A percentile compares a stretch with the other conserved stretches of the same genome.
phyloP scores from a whole-genome alignment of 2,888 invertebrate species.

The Patella ulyssiponensis region DNA sequence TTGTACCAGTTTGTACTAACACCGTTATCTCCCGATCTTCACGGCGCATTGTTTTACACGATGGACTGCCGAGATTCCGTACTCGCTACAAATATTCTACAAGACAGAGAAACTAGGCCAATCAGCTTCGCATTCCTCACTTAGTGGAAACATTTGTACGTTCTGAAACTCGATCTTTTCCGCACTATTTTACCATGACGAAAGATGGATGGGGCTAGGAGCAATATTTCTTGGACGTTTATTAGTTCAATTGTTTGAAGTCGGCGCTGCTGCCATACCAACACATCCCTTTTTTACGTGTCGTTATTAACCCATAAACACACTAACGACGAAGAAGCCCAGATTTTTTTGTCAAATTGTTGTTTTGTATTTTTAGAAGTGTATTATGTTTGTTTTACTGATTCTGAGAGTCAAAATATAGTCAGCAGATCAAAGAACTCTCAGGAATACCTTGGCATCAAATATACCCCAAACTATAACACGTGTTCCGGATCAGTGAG shows the following conservation, averaged over 20 bases:
- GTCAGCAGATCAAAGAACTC: too few relatives aligned
- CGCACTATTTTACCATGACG: conserved; percentile 5
- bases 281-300: neutral
- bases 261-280: neutral
- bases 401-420: too few relatives aligned
- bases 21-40: neutral
- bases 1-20: neutral
- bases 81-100: neutral
- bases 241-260: neutral
- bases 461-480: too few relatives aligned
- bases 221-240: conserved; percentile 8
- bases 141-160: conserved; percentile 7
- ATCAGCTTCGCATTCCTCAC: neutral
- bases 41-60: neutral
- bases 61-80: neutral
- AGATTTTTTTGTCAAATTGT: too few relatives aligned
- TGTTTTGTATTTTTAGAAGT: too few relatives aligned
- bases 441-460: too few relatives aligned
- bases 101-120: neutral
- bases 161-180: neutral
- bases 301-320: conserved; percentile 6
- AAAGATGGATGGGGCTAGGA: neutral
- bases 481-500: too few relatives aligned
- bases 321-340: too few relatives aligned
- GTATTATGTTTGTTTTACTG: too few relatives aligned